Conservation (phyloP, 2,113 vertebrate genomes). For the Onychostoma macrolepis region DNA sequence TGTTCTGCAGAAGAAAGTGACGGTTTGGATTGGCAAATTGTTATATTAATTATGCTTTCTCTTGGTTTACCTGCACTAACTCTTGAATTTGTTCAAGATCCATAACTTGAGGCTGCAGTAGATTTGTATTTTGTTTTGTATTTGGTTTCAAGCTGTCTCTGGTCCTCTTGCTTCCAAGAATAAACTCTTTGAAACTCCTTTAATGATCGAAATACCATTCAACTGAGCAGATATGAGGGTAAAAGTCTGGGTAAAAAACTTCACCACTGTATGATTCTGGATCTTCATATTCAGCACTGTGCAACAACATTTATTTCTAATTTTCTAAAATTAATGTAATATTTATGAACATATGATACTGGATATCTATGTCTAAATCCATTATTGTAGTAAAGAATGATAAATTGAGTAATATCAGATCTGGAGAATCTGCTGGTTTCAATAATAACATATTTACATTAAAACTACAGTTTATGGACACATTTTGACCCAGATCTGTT, state of each 20-base stretch:
- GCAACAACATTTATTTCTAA: too few relatives aligned
- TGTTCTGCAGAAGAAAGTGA: too few relatives aligned
- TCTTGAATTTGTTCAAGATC: background rate
- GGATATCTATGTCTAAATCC: background rate
- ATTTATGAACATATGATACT: background rate
- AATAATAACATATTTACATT: background rate
- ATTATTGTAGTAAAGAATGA: background rate
- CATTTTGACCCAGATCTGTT: background rate
- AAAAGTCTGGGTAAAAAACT: background rate
- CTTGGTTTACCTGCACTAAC: background rate
- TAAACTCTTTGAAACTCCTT: too few relatives aligned
- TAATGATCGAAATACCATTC: background rate
- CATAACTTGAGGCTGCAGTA: background rate
- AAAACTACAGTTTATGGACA: background rate
- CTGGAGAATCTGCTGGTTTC: background rate
- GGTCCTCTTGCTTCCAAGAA: background rate
- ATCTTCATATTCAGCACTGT: background rate
- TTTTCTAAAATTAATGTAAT: too few relatives aligned
- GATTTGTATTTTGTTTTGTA: background rate
- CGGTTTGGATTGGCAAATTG: background rate
- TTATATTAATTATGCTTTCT: background rate
- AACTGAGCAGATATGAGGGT: background rate
- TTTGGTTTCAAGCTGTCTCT: background rate
- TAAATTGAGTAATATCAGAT: background rate
- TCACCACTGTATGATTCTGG: background rate